Percentiles rank a stretch among this genome's conserved stretches.
These are phyloP conservation scores for Harmothoe impar DNA, from an alignment of 2,888 invertebrate genomes.

Conservation along the genomic window DNA sequence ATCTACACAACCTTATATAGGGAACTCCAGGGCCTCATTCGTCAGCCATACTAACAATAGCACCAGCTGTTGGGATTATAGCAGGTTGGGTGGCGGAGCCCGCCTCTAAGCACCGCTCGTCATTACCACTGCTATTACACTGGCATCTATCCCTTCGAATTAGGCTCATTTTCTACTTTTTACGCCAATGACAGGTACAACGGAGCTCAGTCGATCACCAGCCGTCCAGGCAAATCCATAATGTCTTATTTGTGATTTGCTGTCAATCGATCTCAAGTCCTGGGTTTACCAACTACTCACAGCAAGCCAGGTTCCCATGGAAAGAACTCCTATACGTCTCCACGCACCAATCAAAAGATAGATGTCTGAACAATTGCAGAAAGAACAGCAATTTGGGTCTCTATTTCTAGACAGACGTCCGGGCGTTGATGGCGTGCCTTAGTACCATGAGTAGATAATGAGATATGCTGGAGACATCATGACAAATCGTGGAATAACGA, in stretches of 20 bases:
- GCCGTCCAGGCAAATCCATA: neutral
- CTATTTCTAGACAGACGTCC: neutral
- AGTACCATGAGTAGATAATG: conserved; percentile 17
- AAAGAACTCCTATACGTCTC: neutral
- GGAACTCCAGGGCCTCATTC: neutral
- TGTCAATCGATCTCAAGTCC: conserved; percentile 9
- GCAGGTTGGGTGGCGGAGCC: neutral
- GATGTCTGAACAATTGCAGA: conserved; percentile 19
- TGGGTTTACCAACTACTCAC: neutral
- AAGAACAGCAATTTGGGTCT: conserved; percentile 14
- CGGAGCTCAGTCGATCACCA: neutral
- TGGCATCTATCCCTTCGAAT: neutral
- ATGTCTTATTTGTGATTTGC: neutral
- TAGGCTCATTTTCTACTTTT: conserved; percentile 15
- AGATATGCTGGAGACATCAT: conserved; percentile 10
- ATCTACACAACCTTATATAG: neutral
- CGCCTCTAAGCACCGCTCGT: neutral
- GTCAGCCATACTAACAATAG: neutral
- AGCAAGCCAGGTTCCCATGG: neutral
- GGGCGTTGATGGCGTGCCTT: neutral
- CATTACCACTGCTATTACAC: neutral
- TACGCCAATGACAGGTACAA: neutral
- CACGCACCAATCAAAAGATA: neutral
- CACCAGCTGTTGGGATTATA: neutral
- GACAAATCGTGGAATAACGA: neutral